Evolutionary conservation across 2,888 invertebrate genomes (phyloP).

Genomic region (Prosopocoilus inquinatus): DNA sequence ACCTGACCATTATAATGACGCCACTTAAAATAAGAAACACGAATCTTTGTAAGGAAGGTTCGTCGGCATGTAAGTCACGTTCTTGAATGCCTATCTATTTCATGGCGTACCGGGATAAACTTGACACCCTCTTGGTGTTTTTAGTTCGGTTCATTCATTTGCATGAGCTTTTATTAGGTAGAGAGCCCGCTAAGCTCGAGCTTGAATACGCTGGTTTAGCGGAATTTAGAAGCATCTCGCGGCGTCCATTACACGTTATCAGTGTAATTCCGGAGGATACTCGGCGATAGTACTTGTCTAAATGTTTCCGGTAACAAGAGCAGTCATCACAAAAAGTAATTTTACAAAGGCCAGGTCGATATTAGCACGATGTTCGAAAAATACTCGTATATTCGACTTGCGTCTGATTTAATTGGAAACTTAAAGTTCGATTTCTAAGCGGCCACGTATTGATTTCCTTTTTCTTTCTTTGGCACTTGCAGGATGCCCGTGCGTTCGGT

Average conservation of each 20-base stretch:
- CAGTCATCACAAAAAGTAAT: slow-evolving; percentile 41
- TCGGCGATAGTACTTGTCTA: slow-evolving; percentile 41
- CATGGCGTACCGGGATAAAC: slow-evolving; percentile 27
- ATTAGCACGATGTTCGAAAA: slow-evolving; percentile 19
- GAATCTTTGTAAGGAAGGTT: slow-evolving; percentile 1
- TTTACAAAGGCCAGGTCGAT: slow-evolving; percentile 27
- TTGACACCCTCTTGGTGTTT: slow-evolving; percentile 37
- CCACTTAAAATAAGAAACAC: slow-evolving; percentile 1
- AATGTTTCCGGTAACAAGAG: slow-evolving; percentile 44
- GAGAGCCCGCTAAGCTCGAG: slow-evolving; percentile 30
- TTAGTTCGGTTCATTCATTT: slow-evolving; percentile 44
- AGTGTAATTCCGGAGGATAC: slow-evolving; percentile 40
- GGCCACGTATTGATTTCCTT: too few relatives aligned
- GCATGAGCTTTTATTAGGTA: slow-evolving; percentile 45
- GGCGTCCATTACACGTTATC: slow-evolving; percentile 47
- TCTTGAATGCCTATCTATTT: slow-evolving; percentile 27
- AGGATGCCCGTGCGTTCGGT: too few relatives aligned
- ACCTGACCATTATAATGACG: background rate
- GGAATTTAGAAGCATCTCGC: slow-evolving; percentile 46
- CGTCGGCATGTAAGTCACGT: slow-evolving; percentile 28
- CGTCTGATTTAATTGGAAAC: too few relatives aligned
- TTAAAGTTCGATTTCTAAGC: too few relatives aligned
- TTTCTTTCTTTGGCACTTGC: too few relatives aligned
- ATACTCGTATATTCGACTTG: too few relatives aligned
- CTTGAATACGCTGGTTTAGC: slow-evolving; percentile 43